Evolutionary conservation across 2,888 invertebrate genomes (phyloP).

Genomic region (Druceiella hillmani): DNA sequence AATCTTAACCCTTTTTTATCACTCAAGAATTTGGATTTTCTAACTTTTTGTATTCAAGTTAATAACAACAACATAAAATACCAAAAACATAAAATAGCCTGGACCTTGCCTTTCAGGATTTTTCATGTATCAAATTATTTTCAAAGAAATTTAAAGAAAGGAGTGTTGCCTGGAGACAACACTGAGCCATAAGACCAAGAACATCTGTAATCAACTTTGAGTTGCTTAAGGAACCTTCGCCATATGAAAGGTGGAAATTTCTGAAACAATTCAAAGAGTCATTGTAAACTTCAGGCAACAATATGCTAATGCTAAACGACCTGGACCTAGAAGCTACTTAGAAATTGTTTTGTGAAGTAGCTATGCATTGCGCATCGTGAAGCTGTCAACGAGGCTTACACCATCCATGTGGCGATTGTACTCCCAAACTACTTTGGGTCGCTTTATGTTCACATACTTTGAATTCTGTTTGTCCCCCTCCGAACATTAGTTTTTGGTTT

Average conservation of each 20-base stretch:
- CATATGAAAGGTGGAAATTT: constrained; percentile 1
- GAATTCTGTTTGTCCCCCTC: constrained; percentile 19
- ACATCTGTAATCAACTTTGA: no score
- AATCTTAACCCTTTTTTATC: no score
- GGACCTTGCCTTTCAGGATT: no score
- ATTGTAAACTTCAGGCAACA: constrained; percentile 10
- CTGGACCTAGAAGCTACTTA: background rate
- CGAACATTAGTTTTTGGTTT: constrained; percentile 16
- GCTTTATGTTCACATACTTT: constrained; percentile 20
- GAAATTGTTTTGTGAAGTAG: constrained; percentile 4
- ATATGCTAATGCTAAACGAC: constrained; percentile 4
- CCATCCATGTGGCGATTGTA: constrained; percentile 27
- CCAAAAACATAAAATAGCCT: no score
- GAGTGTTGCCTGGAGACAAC: constrained; percentile 6
- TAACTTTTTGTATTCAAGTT: no score
- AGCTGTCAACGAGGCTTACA: constrained; percentile 26
- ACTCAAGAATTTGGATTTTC: no score
- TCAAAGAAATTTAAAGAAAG: no score
- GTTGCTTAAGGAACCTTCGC: background rate
- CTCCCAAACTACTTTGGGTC: constrained; percentile 23
- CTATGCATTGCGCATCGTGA: constrained; percentile 6
- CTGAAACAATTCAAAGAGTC: constrained; percentile 6
- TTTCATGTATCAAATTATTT: no score
- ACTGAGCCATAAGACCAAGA: background rate
- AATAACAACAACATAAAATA: no score